Evolutionary conservation across 1,140 invertebrate genomes (phyloP), one percentile per base, ranked within the genome.

Genomic region (Caenorhabditis latens): DNA sequence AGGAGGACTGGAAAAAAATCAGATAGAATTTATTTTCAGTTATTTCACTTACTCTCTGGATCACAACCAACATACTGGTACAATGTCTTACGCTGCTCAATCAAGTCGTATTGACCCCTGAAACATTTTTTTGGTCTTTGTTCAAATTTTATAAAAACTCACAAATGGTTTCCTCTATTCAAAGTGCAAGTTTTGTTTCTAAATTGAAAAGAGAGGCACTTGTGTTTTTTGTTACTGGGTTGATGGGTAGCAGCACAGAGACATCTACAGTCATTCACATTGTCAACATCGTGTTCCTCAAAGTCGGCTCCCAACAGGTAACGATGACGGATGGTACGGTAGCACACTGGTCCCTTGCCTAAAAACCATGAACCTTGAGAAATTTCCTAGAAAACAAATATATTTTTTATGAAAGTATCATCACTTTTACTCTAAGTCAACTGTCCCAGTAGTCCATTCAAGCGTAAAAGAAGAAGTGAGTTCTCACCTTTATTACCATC

Each of bases 31-130:
- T n/a, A n/a, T n/a, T n/a, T 43, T 13, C 2, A 32, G 11, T 21
- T 4, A 79, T 21, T 21, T 16, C 19, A 43, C 88, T 86, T 82
- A 91, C 90, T 85, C 57, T 88, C 65, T 43, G 86, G 63, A 32
- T 91, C 90, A 46, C 91, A 91, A 4, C 86, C 90, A 21, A 92
- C 82, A 46, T 92, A 92, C 71, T 92, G 90, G 42, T 92, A 91
- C 55, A 91, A 87, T 43, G 86, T 83, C 55, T 75, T 58, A 40
- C 88, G 89, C 50, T 91, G 83, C 57, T 86, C 90, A 21, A 92
- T 87, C 40, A 91, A 71, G 84, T 92, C 91, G 79, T 86, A 89
- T 88, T 91, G 93, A 32, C 91, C 91, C 63, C 71, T 79, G 5
- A 46, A 71, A 71, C 4, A 2, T n/a, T 14, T 14, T 43, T 50